Conservation (phyloP, 2,888 invertebrate species). For the Stegophylla sp. region DNA sequence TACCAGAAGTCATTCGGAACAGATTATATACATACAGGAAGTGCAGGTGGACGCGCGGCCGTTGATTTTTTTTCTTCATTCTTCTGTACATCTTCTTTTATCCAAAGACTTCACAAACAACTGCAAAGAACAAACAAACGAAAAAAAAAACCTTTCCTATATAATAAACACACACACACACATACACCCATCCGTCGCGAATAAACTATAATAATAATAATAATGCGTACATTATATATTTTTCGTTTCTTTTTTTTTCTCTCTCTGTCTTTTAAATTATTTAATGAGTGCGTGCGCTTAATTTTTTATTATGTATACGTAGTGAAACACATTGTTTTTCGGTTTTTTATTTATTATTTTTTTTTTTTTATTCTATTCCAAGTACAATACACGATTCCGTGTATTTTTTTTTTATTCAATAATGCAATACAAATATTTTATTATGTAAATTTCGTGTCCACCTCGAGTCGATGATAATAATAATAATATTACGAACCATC, state of each 20-base stretch:
- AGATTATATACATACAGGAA: slow-evolving; percentile 45
- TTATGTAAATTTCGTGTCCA: slow-evolving; percentile 54
- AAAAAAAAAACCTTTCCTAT: slow-evolving; percentile 2
- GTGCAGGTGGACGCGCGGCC: slow-evolving; percentile 32
- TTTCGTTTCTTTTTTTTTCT: slow-evolving; percentile 18
- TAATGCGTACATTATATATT: slow-evolving; percentile 7
- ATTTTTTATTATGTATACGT: neutral
- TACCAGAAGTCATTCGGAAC: slow-evolving; percentile 54
- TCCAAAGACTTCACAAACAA: too few relatives aligned
- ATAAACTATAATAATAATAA: slow-evolving; percentile 47
- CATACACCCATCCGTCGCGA: neutral
- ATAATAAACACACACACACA: neutral
- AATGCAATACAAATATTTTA: slow-evolving; percentile 39
- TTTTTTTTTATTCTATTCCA: neutral
- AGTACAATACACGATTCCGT: neutral
- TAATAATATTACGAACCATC: too few relatives aligned
- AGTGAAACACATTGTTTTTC: neutral
- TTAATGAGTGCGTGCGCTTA: slow-evolving; percentile 9
- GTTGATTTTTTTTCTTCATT: slow-evolving; percentile 47
- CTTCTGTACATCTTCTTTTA: neutral
- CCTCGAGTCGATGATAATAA: slow-evolving; percentile 19
- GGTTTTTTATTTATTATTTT: too few relatives aligned
- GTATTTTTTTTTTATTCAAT: slow-evolving; percentile 35
- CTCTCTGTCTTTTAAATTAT: too few relatives aligned
- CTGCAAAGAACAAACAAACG: too few relatives aligned